Conservation (phyloP, 2,113 vertebrate genomes). For the Mesembrinibis cayennensis region DNA sequence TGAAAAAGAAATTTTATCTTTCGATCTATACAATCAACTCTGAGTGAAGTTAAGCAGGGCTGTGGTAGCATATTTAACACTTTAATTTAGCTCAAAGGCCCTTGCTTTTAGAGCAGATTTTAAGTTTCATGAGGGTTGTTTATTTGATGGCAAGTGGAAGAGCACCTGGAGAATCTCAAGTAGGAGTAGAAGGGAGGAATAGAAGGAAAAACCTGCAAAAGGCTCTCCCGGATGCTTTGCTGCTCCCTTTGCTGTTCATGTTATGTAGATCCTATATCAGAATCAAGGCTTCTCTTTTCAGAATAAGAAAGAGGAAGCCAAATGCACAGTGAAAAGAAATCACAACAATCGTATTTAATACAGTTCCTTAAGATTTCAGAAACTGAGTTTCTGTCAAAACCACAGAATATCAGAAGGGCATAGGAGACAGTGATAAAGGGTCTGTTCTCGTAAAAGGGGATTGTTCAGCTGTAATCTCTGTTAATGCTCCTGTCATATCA, state of each 20-base stretch:
- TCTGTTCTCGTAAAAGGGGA: background rate
- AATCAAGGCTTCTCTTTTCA: background rate
- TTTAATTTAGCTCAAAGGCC: background rate
- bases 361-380: slow-evolving; percentile 23
- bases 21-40: background rate
- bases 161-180: background rate
- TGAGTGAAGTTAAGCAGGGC: background rate
- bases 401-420: background rate
- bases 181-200: background rate
- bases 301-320: background rate
- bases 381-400: slow-evolving; percentile 31
- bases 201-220: background rate
- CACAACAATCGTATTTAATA: slow-evolving; percentile 4
- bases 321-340: slow-evolving; percentile 22
- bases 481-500: background rate
- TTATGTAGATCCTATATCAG: background rate
- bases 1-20: background rate
- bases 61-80: background rate
- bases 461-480: slow-evolving; percentile 1
- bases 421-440: slow-evolving; percentile 19
- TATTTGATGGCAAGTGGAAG: background rate
- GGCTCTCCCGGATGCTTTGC: background rate
- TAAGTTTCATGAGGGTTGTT: background rate
- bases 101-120: background rate
- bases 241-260: background rate